Conservation (phyloP, 2,888 invertebrate species). For the Leucozona laternaria region DNA sequence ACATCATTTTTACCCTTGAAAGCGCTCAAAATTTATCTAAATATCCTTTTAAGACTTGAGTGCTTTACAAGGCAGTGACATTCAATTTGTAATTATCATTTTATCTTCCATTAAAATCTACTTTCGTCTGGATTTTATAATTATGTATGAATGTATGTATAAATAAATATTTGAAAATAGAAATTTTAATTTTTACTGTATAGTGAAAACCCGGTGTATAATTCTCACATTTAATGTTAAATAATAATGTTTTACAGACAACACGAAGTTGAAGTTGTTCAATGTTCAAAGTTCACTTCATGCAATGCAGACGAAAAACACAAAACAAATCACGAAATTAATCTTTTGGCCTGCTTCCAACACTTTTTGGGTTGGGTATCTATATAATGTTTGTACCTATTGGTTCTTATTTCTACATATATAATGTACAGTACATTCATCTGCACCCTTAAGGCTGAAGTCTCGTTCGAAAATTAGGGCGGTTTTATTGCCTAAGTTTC, state of each 20-base stretch:
- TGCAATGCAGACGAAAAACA: constrained; percentile 40
- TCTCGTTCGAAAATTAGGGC: constrained; percentile 13
- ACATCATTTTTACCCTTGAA: constrained; percentile 17
- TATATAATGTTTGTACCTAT: too few species aligned
- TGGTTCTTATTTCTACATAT: too few species aligned
- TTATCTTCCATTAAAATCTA: not conserved
- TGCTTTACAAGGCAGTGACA: constrained; percentile 13
- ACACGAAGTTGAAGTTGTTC: not conserved
- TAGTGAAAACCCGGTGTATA: constrained; percentile 37
- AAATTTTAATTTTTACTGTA: constrained; percentile 1
- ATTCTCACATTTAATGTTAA: constrained; percentile 41
- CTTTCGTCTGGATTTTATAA: not conserved
- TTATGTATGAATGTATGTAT: not conserved
- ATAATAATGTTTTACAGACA: constrained; percentile 27
- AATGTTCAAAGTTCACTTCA: constrained; percentile 1
- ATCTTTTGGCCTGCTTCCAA: constrained; percentile 65
- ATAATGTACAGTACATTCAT: too few species aligned
- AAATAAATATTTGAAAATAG: not conserved
- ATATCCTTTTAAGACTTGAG: constrained; percentile 16
- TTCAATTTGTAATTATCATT: not conserved
- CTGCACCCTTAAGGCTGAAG: constrained; percentile 4
- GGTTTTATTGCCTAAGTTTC: constrained; percentile 20
- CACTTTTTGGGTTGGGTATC: not conserved
- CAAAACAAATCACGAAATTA: constrained; percentile 53
- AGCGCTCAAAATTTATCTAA: constrained; percentile 1